Conservation (phyloP, 2,888 invertebrate species). For the Erannis defoliaria region DNA sequence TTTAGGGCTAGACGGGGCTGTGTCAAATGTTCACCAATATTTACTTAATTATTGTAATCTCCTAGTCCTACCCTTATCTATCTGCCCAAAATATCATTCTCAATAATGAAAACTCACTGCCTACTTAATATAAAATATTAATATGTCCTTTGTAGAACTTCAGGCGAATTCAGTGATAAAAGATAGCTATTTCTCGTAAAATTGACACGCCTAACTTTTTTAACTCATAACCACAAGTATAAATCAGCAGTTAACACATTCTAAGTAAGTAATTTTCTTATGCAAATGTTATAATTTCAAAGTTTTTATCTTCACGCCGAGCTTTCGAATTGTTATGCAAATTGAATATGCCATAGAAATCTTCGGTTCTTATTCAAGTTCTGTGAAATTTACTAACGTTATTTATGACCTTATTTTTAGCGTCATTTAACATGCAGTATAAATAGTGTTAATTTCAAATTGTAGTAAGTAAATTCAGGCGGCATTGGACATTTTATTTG, state of each 20-base stretch:
- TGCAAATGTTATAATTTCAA: conserved; percentile 49
- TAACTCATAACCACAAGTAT: conserved; percentile 44
- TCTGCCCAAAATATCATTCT: no score
- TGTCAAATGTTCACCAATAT: no score
- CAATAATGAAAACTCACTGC: no score
- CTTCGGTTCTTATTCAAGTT: conserved; percentile 25
- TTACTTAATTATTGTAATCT: no score
- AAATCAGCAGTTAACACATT: conserved; percentile 48
- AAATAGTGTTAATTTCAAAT: no score
- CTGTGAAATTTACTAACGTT: conserved; percentile 18
- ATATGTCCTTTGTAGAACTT: no score
- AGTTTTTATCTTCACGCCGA: conserved; percentile 45
- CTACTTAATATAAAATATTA: no score
- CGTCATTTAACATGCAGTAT: conserved; percentile 11
- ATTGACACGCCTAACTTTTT: conserved; percentile 34
- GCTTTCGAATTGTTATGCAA: conserved; percentile 40
- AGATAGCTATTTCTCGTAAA: conserved; percentile 25
- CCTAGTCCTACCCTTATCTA: no score
- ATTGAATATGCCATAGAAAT: conserved; percentile 35
- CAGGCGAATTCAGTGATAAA: not conserved
- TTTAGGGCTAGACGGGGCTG: no score
- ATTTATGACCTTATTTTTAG: conserved; percentile 26
- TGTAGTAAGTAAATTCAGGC: no score
- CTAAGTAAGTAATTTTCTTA: conserved; percentile 50
- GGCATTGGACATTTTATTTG: no score